Percentiles rank a stretch among this genome's conserved stretches.
These are phyloP conservation scores for Budorcas taxicolor DNA, from an alignment of 2,113 vertebrate genomes.

Conservation along the genomic window DNA sequence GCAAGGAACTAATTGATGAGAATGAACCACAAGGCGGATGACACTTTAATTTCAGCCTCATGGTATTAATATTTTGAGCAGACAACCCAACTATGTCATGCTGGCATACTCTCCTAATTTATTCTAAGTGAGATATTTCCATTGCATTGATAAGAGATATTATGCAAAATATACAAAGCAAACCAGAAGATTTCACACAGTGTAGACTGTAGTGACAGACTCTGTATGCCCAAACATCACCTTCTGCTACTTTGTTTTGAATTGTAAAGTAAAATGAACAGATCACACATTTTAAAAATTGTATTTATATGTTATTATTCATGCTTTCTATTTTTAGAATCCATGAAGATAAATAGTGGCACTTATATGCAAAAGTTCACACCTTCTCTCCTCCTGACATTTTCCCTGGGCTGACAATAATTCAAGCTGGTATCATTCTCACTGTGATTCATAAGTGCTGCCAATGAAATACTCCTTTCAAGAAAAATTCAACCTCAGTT, in stretches of 20 bases:
- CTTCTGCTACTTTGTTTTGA: slow-evolving; percentile 33
- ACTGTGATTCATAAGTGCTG: neutral
- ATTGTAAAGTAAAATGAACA: slow-evolving; percentile 44
- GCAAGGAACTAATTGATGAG: neutral
- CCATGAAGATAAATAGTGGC: neutral
- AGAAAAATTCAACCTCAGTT: neutral
- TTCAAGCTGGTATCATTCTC: neutral
- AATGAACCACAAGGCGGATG: neutral
- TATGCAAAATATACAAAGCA: neutral
- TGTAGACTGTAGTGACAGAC: neutral
- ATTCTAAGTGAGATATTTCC: neutral
- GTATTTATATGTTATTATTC: neutral
- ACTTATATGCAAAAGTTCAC: neutral
- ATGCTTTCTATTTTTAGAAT: neutral
- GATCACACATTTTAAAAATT: neutral
- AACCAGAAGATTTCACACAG: neutral
- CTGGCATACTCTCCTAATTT: neutral
- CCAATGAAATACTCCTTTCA: neutral
- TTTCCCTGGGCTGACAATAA: neutral
- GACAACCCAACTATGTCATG: neutral
- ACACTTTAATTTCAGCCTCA: neutral
- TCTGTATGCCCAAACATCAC: neutral
- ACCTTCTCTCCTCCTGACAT: neutral
- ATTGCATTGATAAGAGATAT: neutral
- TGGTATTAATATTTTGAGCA: neutral